Evolutionary conservation across 2,797 vertebrate genomes (phyloP).

Genomic region (Chrosomus eos): DNA sequence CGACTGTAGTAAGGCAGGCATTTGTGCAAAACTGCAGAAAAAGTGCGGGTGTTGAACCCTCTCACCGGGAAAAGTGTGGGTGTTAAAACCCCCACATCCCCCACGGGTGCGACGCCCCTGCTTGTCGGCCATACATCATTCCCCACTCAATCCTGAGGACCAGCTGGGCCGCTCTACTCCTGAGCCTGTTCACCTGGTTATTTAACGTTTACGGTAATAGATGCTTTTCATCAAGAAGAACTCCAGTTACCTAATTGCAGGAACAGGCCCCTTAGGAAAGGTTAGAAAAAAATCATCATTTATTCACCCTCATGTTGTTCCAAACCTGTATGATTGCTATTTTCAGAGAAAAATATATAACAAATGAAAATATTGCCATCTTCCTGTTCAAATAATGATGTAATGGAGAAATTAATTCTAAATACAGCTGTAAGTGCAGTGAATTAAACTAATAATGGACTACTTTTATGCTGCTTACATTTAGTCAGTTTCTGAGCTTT

Average conservation of each 20-base stretch:
- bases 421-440: neutral
- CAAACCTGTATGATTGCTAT: neutral
- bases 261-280: neutral
- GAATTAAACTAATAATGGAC: neutral
- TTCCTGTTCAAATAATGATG: neutral
- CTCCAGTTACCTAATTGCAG: neutral
- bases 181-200: neutral
- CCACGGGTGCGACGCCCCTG: no score
- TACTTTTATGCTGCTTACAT: neutral
- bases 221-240: neutral
- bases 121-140: constrained; percentile 9
- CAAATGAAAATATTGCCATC: neutral
- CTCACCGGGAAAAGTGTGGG: no score
- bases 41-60: no score
- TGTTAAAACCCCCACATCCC: no score
- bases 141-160: neutral
- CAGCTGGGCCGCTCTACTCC: neutral
- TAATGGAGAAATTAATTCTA: neutral
- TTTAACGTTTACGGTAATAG: constrained; percentile 4
- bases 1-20: no score
- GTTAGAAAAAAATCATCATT: neutral
- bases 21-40: no score
- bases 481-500: neutral
- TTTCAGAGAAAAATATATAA: no score
- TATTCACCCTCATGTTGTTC: neutral